Evolutionary conservation across 2,888 invertebrate genomes (phyloP).

Genomic region (Petrolisthes manimaculis): DNA sequence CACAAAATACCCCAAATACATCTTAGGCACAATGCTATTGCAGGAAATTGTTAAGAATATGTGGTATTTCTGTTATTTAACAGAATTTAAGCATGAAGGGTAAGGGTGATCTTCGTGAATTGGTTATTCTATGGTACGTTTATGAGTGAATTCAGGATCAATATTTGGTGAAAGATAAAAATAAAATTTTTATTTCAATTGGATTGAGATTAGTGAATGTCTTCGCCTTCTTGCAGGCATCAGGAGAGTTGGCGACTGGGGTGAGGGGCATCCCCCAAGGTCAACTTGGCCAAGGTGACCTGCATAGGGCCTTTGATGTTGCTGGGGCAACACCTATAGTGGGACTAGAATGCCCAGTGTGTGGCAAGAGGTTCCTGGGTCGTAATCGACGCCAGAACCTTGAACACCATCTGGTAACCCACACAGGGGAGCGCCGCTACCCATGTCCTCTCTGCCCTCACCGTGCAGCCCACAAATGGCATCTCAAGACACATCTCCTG

Average conservation of each 20-base stretch:
- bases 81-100: conserved; percentile 29
- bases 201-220: conserved; percentile 59
- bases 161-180: conserved; percentile 8
- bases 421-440: conserved; percentile 63
- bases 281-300: conserved; percentile 51
- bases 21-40: neutral
- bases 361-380: conserved; percentile 63
- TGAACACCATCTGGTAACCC: conserved; percentile 63
- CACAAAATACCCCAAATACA: conserved; percentile 19
- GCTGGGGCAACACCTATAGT: conserved; percentile 44
- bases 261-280: conserved; percentile 46
- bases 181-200: conserved; percentile 35
- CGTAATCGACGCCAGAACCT: conserved; percentile 65
- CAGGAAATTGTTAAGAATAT: neutral
- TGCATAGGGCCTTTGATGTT: conserved; percentile 57
- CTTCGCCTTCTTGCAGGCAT: conserved; percentile 65
- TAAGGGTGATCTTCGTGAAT: conserved; percentile 16
- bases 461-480: conserved; percentile 65
- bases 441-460: conserved; percentile 63
- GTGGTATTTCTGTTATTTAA: neutral
- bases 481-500: conserved; percentile 63
- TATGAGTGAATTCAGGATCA: conserved; percentile 3
- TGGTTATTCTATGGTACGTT: neutral
- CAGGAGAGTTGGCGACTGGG: conserved; percentile 55
- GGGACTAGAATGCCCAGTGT: conserved; percentile 63